Evolutionary conservation across 1,140 invertebrate species (phyloP), one percentile per base, ranked within the genome.

Genomic region (Drosophila elegans): DNA sequence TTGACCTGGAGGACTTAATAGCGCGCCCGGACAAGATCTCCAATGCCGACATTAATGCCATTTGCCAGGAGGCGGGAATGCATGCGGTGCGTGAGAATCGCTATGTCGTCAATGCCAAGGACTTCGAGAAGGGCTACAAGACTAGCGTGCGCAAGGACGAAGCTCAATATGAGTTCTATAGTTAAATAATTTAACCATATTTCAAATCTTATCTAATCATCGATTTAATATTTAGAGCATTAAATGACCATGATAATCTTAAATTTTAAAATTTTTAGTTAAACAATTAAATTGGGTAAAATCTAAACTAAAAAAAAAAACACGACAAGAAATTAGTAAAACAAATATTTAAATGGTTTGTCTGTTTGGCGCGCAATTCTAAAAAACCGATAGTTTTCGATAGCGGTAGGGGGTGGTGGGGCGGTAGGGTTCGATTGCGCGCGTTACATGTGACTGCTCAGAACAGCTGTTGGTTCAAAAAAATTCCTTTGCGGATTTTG

Each of bases 111-210:
- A 93, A 99, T 39, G 96, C 97, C 0, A 99, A 99, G 93, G 99
- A 99, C 93, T 99, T 99, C 92, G 99, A 99, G 92, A 99, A 99
- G 97, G 94, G 94, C n/a, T 99, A 99, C 93, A 99, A 99, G 91
- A 98, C 99, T 91, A 99, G 99, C 91, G 99, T 99, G 69, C 99
- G 99, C 93, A 99, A 99, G 91, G 98, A 99, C 93, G 98, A 99
- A 93, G 97, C 97, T 76, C 98, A 99, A 94, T 98, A 99, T 90
- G 98, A 99, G 93, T 99, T 99, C 93, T 99, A 99, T 92, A 99
- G 99, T 95, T 99, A 98, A 96, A 53, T 16, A 0, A n/a, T 29
- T n/a, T 4, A 52, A 9, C 7, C 16, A 7, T 7, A 16, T 10
- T 21, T 32, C 11, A 6, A 5, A 34, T 46, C 41, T 11, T 1